These are phyloP conservation scores for Etheostoma spectabile DNA, from an alignment of 2,113 vertebrate genomes.

Conservation along the genomic window DNA sequence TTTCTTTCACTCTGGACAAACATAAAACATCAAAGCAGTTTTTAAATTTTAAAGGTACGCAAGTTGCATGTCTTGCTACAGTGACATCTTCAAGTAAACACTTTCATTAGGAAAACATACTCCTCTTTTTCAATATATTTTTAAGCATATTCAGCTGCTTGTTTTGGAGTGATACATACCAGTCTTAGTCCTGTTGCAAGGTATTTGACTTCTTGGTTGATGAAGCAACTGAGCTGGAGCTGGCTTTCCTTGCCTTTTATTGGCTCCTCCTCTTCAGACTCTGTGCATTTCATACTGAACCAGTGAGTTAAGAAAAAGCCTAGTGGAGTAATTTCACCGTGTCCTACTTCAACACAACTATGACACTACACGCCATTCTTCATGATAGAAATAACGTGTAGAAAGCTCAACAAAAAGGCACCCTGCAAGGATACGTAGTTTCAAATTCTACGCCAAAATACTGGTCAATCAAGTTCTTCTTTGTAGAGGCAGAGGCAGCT, in stretches of 20 bases:
- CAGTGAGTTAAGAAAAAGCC: constrained; percentile 73
- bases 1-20: neutral
- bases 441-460: constrained; percentile 98
- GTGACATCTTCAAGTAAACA: too few species aligned
- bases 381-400: neutral
- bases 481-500: constrained; percentile 85
- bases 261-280: constrained; percentile 95
- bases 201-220: constrained; percentile 99
- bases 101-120: neutral
- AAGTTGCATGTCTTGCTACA: neutral
- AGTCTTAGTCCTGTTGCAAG: constrained; percentile 95
- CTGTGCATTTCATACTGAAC: constrained; percentile 98
- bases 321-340: neutral
- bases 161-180: constrained; percentile 82
- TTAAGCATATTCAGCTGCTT: neutral
- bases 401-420: neutral
- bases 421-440: constrained; percentile 92
- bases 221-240: constrained; percentile 98
- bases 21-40: neutral
- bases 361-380: neutral
- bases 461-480: constrained; percentile 98
- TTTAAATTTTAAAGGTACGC: neutral
- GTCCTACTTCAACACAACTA: neutral
- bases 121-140: neutral
- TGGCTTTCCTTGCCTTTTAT: constrained; percentile 96